Conservation (phyloP, 1,140 invertebrate species). For the Dicyema japonicum region DNA sequence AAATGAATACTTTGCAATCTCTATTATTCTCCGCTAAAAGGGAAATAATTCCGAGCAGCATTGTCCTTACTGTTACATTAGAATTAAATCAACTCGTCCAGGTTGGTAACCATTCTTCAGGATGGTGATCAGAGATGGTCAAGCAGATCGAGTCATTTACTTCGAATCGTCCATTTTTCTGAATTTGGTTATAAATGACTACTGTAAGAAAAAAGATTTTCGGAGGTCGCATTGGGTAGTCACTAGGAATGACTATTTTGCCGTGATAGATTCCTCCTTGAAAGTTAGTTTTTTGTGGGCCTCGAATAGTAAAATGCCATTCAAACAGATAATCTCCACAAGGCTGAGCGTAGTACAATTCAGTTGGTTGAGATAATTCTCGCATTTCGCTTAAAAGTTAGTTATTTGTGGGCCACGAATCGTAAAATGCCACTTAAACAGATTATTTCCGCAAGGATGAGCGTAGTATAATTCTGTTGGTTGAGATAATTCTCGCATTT, state of each 20-base stretch:
- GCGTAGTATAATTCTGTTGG: slow-evolving; percentile 62
- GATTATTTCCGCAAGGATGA: slow-evolving; percentile 58
- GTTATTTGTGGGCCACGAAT: slow-evolving; percentile 49
- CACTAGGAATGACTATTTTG: slow-evolving; percentile 46
- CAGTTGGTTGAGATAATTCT: slow-evolving; percentile 46
- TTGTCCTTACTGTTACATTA: too few relatives aligned
- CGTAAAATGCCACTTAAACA: slow-evolving; percentile 94
- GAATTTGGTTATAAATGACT: slow-evolving; percentile 13
- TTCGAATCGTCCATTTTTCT: slow-evolving; percentile 78
- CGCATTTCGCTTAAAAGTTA: slow-evolving; percentile 59
- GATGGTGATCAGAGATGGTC: slow-evolving; percentile 78
- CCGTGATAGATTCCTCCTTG: slow-evolving; percentile 57
- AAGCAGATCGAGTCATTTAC: slow-evolving; percentile 71
- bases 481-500: slow-evolving; percentile 46
- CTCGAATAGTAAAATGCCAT: slow-evolving; percentile 78
- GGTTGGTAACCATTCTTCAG: slow-evolving; percentile 75
- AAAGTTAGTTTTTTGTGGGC: slow-evolving; percentile 49
- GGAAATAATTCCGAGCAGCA: too few relatives aligned
- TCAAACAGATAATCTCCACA: slow-evolving; percentile 80
- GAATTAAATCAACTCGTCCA: too few relatives aligned
- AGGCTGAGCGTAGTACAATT: slow-evolving; percentile 57
- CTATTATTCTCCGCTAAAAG: too few relatives aligned
- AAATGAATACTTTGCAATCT: too few relatives aligned
- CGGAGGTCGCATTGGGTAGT: slow-evolving; percentile 89
- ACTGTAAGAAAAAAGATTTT: slow-evolving; percentile 67